These are phyloP conservation scores for Eublepharis macularius DNA, from an alignment of 2,113 vertebrate species.

Conservation along the genomic window DNA sequence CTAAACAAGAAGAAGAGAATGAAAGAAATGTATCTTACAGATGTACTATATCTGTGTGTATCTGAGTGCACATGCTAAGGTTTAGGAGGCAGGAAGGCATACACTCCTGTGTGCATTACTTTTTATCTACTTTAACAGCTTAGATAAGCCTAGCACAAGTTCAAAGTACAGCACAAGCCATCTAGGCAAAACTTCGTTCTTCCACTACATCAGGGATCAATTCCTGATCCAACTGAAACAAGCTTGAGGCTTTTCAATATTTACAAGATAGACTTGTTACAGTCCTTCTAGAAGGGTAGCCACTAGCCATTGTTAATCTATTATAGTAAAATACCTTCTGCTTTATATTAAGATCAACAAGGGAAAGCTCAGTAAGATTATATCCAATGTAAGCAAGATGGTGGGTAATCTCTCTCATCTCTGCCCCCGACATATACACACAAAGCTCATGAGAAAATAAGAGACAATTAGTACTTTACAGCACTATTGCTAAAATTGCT, in stretches of 20 bases:
- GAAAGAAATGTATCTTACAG: not conserved
- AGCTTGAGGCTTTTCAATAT: not conserved
- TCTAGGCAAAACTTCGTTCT: not conserved
- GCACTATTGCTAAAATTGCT: too few species aligned
- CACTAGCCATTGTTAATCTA: too few species aligned
- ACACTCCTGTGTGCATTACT: not conserved
- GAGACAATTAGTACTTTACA: too few species aligned
- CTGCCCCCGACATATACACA: not conserved
- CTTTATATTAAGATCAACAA: too few species aligned
- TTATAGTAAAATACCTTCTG: too few species aligned
- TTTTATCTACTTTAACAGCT: conserved; percentile 45
- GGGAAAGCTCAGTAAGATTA: not conserved
- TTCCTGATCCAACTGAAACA: not conserved
- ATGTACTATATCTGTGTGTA: not conserved
- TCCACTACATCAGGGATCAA: not conserved
- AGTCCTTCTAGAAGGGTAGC: too few species aligned
- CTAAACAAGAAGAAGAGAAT: not conserved
- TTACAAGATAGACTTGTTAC: too few species aligned
- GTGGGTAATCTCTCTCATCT: too few species aligned
- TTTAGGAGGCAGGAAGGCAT: not conserved
- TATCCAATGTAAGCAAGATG: not conserved
- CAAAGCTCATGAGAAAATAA: not conserved
- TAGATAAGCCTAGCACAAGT: conserved; percentile 25
- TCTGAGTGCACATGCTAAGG: not conserved
- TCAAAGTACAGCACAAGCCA: not conserved